Conservation (phyloP, 2,113 vertebrate genomes). For the Helogale parvula region DNA sequence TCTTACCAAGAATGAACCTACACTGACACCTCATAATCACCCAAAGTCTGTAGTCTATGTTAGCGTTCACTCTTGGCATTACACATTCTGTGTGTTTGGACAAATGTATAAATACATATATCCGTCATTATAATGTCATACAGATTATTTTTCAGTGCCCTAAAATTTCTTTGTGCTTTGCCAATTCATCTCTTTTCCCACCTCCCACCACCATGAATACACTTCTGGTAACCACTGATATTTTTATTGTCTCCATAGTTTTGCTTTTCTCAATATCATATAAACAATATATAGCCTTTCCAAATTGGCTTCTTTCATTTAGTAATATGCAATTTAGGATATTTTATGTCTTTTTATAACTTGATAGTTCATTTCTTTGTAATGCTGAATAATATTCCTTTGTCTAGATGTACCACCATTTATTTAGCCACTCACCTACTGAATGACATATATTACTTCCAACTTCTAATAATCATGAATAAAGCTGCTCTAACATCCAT, state of each 20-base stretch:
- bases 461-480: not conserved
- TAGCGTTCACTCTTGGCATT: not conserved
- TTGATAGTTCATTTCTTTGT: not conserved
- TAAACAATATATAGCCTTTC: not conserved
- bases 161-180: not conserved
- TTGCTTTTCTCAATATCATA: not conserved
- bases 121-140: not conserved
- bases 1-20: not conserved
- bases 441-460: not conserved
- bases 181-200: not conserved
- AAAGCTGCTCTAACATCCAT: not conserved
- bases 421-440: not conserved
- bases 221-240: not conserved
- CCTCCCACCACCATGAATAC: not conserved
- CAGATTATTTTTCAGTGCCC: not conserved
- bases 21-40: not conserved
- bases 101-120: not conserved
- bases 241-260: not conserved
- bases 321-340: not conserved
- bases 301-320: not conserved
- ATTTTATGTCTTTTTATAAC: not conserved
- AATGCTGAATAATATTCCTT: not conserved
- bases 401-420: not conserved
- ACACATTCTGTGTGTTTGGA: not conserved
- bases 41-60: not conserved